These are phyloP conservation scores for Craniophora ligustri DNA, from an alignment of 2,888 invertebrate species.

Conservation along the genomic window DNA sequence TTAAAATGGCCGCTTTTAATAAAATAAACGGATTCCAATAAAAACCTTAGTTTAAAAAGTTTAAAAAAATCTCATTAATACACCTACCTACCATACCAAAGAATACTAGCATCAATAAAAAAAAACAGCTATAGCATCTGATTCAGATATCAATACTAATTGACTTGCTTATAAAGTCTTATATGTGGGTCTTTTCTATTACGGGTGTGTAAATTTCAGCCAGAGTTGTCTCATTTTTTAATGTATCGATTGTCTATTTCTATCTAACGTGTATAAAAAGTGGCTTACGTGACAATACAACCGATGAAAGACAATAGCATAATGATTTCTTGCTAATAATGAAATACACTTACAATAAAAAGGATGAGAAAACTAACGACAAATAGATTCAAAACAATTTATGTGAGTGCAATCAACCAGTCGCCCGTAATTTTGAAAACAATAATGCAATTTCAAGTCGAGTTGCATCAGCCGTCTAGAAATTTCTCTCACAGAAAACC, in stretches of 20 bases:
- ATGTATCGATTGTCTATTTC: conserved; percentile 23
- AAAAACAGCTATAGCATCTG: too few relatives aligned
- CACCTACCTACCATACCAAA: too few relatives aligned
- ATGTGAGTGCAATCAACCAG: conserved; percentile 1
- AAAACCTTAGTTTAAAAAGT: too few relatives aligned
- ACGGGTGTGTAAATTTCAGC: conserved; percentile 19
- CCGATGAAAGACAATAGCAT: conserved; percentile 30
- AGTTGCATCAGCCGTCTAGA: conserved; percentile 44
- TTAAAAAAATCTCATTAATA: too few relatives aligned
- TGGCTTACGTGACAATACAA: conserved; percentile 33
- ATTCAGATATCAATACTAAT: too few relatives aligned
- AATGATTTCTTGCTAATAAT: conserved; percentile 22
- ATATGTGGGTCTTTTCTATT: not conserved
- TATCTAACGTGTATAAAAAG: conserved; percentile 27
- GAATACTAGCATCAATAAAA: too few relatives aligned
- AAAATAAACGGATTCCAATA: too few relatives aligned
- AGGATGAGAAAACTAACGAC: conserved; percentile 24
- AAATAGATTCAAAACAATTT: conserved; percentile 12
- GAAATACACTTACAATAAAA: conserved; percentile 18
- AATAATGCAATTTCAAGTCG: conserved; percentile 25
- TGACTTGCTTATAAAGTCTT: not conserved
- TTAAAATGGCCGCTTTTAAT: not conserved
- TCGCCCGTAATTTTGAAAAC: conserved; percentile 22
- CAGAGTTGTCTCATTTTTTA: conserved; percentile 24
- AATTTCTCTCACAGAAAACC: conserved; percentile 30